Evolutionary conservation across 2,797 vertebrate genomes (phyloP).

Genomic region (Alectoris magna): DNA sequence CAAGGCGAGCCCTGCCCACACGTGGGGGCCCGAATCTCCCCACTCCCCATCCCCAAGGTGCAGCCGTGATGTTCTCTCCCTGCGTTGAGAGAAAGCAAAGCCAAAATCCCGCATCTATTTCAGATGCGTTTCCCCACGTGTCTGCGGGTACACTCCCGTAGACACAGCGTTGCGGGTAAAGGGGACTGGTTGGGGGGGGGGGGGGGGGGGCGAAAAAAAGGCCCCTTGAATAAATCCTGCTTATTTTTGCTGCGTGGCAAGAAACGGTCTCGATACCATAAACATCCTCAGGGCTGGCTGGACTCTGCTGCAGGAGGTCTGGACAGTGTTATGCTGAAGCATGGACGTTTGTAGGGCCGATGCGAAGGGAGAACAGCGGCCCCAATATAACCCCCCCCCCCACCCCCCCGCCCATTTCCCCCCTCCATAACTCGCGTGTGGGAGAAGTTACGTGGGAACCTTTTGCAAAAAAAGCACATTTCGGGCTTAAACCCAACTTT

Average conservation of each 20-base stretch:
- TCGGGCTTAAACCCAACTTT: background rate
- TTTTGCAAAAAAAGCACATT: background rate
- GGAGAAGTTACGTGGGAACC: conserved; percentile 27
- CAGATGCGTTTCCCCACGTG: background rate
- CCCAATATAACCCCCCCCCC: background rate
- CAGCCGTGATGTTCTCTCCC: background rate
- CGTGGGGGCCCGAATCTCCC: no score
- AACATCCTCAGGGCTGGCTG: conserved; percentile 30
- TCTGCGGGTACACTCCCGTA: background rate
- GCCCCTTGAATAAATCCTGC: background rate
- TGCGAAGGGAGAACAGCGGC: background rate
- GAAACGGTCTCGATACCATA: background rate
- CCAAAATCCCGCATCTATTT: background rate
- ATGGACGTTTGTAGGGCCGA: background rate
- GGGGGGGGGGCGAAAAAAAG: background rate
- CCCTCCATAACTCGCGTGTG: background rate
- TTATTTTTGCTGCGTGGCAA: background rate
- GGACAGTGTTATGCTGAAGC: conserved; percentile 10
- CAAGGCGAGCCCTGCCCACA: background rate
- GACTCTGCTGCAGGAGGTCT: conserved; percentile 3
- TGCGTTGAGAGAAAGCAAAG: fast-evolving
- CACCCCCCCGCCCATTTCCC: no score
- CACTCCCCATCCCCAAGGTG: background rate
- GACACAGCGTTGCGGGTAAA: background rate
- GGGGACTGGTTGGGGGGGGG: background rate